These are phyloP conservation scores for Labeo calbasu DNA, from an alignment of 2,797 vertebrate species.

Conservation along the genomic window DNA sequence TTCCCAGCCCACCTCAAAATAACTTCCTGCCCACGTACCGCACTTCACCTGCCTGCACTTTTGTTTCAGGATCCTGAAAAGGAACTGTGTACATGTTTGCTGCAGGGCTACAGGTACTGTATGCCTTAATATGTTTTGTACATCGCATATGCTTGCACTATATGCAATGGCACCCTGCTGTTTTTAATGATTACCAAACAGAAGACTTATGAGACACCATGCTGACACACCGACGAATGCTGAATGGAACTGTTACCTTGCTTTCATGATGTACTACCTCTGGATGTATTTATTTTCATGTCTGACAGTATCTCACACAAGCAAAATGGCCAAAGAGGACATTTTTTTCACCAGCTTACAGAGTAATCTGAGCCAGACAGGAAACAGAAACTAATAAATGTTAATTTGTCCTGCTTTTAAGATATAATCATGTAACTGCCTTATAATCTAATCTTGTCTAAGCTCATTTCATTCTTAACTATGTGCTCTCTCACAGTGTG, in stretches of 20 bases:
- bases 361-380: background rate
- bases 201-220: background rate
- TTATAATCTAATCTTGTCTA: background rate
- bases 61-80: constrained; percentile 10
- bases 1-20: constrained; percentile 40
- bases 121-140: background rate
- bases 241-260: background rate
- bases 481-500: background rate
- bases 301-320: background rate
- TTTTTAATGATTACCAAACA: background rate
- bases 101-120: background rate
- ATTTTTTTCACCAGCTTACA: background rate
- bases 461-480: background rate
- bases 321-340: background rate
- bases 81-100: background rate
- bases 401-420: background rate
- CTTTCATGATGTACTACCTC: background rate
- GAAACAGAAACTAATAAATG: constrained; percentile 6
- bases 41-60: constrained; percentile 26
- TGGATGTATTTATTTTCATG: background rate
- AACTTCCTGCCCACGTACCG: constrained; percentile 32
- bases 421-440: background rate
- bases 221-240: no score
- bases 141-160: background rate
- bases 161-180: background rate